These are phyloP conservation scores for Semotilus atromaculatus DNA, from an alignment of 2,797 vertebrate genomes.

Conservation along the genomic window DNA sequence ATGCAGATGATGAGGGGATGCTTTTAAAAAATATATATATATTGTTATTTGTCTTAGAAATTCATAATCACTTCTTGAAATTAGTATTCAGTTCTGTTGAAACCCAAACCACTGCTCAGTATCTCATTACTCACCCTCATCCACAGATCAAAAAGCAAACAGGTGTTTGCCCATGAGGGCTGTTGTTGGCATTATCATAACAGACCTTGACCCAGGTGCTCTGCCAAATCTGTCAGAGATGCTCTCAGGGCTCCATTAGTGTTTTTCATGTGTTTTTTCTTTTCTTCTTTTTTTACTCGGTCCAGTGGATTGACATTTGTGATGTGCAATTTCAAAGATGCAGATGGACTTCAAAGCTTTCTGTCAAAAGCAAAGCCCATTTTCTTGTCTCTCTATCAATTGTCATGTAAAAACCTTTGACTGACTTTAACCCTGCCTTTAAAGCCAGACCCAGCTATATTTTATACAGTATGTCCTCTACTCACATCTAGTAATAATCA, in stretches of 20 bases:
- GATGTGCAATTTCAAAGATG: conserved; percentile 51
- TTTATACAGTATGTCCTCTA: not conserved
- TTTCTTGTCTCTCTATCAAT: conserved; percentile 30
- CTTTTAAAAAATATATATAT: not conserved
- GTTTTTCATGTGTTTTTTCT: not conserved
- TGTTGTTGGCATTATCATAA: conserved; percentile 23
- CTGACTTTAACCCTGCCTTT: not conserved
- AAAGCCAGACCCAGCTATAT: not conserved
- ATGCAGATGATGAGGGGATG: not conserved
- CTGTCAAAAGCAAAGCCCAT: conserved; percentile 30
- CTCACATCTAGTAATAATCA: not conserved
- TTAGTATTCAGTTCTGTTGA: conserved; percentile 1
- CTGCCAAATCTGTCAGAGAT: conserved; percentile 32
- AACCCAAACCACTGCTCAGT: not conserved
- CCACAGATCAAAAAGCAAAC: conserved; percentile 13
- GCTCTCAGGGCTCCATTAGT: conserved; percentile 35
- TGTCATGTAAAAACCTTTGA: conserved; percentile 1
- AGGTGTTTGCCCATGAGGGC: conserved; percentile 33
- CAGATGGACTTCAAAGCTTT: conserved; percentile 43
- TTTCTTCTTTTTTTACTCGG: conserved; percentile 11
- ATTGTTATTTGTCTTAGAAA: not conserved
- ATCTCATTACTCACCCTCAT: conserved; percentile 17
- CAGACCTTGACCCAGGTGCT: conserved; percentile 26
- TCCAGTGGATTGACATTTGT: conserved; percentile 41
- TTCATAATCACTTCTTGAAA: not conserved